Base-by-base conservation (phyloP, 1,140 invertebrate genomes). In the Neodiprion fabricii region DNA sequence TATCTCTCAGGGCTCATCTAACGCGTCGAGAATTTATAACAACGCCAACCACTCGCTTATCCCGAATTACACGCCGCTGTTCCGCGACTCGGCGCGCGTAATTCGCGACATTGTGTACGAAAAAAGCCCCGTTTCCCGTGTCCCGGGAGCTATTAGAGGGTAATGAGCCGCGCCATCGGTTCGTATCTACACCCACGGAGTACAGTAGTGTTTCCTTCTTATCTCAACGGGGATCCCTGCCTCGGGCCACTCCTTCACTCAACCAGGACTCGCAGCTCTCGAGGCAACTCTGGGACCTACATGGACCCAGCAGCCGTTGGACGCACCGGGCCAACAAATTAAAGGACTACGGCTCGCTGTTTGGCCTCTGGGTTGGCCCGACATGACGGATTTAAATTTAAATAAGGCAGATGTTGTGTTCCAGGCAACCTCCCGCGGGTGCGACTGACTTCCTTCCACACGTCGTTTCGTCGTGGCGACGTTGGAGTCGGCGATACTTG, bases 331-430 rank as follows among this genome's bases (percentile, higher is more conserved):
- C 71, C 74, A 80, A 81, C 81, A 82, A 82, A 82, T 82, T 82
- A 81, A 81, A 76, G 74, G 75, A 77, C 76, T 75, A 49, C 72
- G 48, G 28, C 28, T 61, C 73, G 72, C 48, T 77, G 78, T 77
- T 81, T 78, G 78, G 76, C 67, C 71, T 76, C 74, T 78, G 74
- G 77, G 75, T 70, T 73, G 69, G 70, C 48, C 78, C 72, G 76
- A 83, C 81, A 79, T 77, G 77, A 48, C 74, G 72, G 79, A 78
- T 78, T 81, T 81, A 75, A 72, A 83, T 82, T 83, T 80, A 81
- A 80, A 83, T 82, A 80, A 82, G 77, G 78, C 80, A 79, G 80
- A 81, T 78, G 81, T 76, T 74, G 70, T 69, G 21, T 12, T 21
- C 11, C 2, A 8, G n/a, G 28, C 28, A 40, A 40, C 28, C 28